Evolutionary conservation across 2,888 invertebrate species (phyloP).

Genomic region (Lobophora halterata): DNA sequence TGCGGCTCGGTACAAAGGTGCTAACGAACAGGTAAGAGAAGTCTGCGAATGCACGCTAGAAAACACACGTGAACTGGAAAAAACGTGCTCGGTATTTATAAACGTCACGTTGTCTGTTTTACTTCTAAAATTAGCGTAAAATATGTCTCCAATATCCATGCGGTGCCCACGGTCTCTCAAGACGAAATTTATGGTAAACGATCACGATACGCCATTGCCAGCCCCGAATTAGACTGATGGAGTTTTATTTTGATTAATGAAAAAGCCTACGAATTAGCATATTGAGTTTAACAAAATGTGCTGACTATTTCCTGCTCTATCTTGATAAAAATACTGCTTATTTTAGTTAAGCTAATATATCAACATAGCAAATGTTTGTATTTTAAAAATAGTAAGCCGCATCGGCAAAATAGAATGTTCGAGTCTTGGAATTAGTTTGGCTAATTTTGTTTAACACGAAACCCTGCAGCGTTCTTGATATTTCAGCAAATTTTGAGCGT

Average conservation of each 20-base stretch:
- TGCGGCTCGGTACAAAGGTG: conserved; percentile 13
- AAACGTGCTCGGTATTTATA: conserved; percentile 19
- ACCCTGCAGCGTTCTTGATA: conserved; percentile 10
- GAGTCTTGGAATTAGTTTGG: conserved; percentile 25
- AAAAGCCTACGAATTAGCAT: conserved; percentile 24
- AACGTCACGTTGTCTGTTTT: conserved; percentile 21
- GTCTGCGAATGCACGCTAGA: conserved; percentile 6
- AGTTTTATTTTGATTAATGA: conserved; percentile 34
- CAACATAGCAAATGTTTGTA: background rate
- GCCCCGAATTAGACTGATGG: conserved; percentile 31
- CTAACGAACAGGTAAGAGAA: conserved; percentile 16
- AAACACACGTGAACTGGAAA: too few relatives aligned
- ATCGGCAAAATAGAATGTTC: conserved; percentile 27
- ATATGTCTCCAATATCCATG: conserved; percentile 13
- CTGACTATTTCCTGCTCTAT: conserved; percentile 18
- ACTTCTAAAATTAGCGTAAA: conserved; percentile 21
- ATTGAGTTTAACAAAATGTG: background rate
- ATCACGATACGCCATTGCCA: conserved; percentile 17
- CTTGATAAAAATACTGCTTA: conserved; percentile 3
- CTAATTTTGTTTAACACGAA: conserved; percentile 25
- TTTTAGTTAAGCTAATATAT: conserved; percentile 10
- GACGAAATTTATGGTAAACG: conserved; percentile 18
- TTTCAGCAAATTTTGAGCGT: conserved; percentile 6
- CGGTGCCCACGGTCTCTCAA: conserved; percentile 13
- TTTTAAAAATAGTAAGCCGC: conserved; percentile 15